Base-by-base conservation (phyloP, 2,888 invertebrate species). In the Anthrax anthrax region DNA sequence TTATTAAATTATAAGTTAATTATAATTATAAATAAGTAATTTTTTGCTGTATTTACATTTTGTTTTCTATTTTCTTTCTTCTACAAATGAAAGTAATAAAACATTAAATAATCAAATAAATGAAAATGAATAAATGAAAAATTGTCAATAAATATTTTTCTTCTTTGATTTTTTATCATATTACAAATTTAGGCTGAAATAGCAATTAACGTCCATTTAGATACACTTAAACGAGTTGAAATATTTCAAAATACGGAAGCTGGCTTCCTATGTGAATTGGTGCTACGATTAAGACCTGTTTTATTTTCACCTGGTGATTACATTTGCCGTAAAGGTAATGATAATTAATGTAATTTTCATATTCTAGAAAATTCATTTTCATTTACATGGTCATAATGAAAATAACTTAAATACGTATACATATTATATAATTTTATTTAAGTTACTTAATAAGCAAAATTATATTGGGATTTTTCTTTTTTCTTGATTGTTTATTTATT, bases 241-340 rank as follows among this genome's bases (percentile, higher is more conserved):
- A 97, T 97, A 65, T 97, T 97, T 73, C 96, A 97, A 75, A 95
- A 96, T 71, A 97, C 96, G 44, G 97, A 97, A 71, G 96, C 96
- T 50, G 97, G 97, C 48, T 97, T 97, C 75, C 80, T 97, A 53
- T 95, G 96, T 69, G 96, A 96, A 71, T 76, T 97, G 61, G 97
- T 97, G 58, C 77, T 97, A 53, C 78, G 91, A 67, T 77, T 97
- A 54, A 77, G 94, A 58, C 96, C 96, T 44, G 95, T 96, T 43
- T 80, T 97, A 53, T 97, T 96, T 73, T 95, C 95, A 57, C 97
- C 97, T 23, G 95, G 96, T 48, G 97, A 97, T 72, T 97, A 90
- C 71, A 96, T 97, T 65, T 97, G 97, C 74, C 81, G 95, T 60
- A 97, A 97, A 85, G 96, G 96, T 96, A 73, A 70, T 58, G 6